Percentiles rank a stretch among this genome's conserved stretches.
Conservation (phyloP, 1,140 invertebrate species). For the Drosophila teissieri region DNA sequence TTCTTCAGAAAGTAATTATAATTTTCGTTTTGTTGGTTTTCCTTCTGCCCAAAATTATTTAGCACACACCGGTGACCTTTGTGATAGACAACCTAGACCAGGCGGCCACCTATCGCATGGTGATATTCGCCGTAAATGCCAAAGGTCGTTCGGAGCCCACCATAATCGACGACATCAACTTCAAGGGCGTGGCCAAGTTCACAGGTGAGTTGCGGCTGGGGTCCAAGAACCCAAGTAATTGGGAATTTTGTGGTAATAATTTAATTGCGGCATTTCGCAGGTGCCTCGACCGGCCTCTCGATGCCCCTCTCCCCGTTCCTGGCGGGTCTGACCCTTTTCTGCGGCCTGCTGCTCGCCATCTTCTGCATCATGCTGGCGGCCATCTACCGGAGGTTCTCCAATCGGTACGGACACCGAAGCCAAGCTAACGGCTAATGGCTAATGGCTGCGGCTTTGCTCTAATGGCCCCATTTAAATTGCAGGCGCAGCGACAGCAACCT, state of each 20-base stretch:
- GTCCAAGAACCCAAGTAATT: conserved; percentile 23
- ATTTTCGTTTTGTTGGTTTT: neutral
- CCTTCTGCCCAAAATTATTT: conserved; percentile 1
- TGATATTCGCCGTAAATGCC: conserved; percentile 92
- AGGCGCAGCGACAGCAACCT: conserved; percentile 83
- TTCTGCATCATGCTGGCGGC: conserved; percentile 90
- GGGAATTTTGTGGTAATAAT: conserved; percentile 28
- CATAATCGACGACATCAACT: conserved; percentile 92
- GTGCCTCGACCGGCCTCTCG: conserved; percentile 83
- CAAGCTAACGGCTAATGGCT: conserved; percentile 7
- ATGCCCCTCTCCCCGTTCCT: conserved; percentile 90
- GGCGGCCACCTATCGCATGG: conserved; percentile 90
- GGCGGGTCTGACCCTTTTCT: conserved; percentile 89
- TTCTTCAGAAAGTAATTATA: neutral
- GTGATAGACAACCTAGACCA: conserved; percentile 91
- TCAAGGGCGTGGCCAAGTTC: conserved; percentile 91
- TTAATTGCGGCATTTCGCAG: conserved; percentile 78
- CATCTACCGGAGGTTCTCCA: conserved; percentile 87
- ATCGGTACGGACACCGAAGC: conserved; percentile 66
- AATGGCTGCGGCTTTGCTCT: conserved; percentile 30
- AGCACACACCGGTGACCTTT: conserved; percentile 88
- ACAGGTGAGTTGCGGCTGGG: conserved; percentile 85
- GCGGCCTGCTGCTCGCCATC: conserved; percentile 88
- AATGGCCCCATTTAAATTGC: conserved; percentile 65
- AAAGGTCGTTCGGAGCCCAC: conserved; percentile 93